Conservation (phyloP, 2,888 invertebrate genomes). For the Tupiocoris notatus region DNA sequence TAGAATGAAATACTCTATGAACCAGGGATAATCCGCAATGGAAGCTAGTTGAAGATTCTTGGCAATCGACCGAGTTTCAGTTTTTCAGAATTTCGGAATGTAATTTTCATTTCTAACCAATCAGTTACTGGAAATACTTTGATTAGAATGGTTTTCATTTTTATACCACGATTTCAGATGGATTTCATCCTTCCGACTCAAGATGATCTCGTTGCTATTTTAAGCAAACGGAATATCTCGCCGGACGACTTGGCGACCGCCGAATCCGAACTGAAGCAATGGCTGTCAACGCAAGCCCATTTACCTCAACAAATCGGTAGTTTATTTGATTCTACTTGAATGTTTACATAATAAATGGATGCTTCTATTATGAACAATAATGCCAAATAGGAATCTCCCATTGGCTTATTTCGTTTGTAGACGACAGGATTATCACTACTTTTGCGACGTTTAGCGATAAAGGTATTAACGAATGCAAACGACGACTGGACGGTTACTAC, state of each 20-base stretch:
- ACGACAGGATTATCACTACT: conserved; percentile 8
- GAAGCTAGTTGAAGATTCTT: too few species aligned
- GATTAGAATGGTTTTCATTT: too few species aligned
- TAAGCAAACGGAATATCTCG: not conserved
- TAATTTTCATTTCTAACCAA: too few species aligned
- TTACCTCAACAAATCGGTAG: conserved; percentile 19
- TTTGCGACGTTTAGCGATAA: conserved; percentile 1
- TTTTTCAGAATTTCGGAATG: too few species aligned
- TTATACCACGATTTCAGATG: too few species aligned
- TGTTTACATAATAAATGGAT: not conserved
- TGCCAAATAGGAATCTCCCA: too few species aligned
- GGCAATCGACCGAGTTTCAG: too few species aligned
- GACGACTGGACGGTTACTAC: conserved; percentile 12
- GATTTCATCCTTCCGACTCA: conserved; percentile 5
- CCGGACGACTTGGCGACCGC: not conserved
- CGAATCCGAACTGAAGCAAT: conserved; percentile 5
- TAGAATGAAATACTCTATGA: too few species aligned
- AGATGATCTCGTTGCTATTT: not conserved
- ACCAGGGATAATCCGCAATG: too few species aligned
- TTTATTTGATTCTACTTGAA: not conserved
- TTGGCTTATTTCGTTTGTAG: too few species aligned
- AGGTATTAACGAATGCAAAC: conserved; percentile 12
- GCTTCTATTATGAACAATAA: not conserved
- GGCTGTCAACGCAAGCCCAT: conserved; percentile 11
- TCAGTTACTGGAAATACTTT: too few species aligned